phyloP scores from a whole-genome alignment of 2,888 invertebrate species.

The Gymnoscelis rufifasciata region DNA sequence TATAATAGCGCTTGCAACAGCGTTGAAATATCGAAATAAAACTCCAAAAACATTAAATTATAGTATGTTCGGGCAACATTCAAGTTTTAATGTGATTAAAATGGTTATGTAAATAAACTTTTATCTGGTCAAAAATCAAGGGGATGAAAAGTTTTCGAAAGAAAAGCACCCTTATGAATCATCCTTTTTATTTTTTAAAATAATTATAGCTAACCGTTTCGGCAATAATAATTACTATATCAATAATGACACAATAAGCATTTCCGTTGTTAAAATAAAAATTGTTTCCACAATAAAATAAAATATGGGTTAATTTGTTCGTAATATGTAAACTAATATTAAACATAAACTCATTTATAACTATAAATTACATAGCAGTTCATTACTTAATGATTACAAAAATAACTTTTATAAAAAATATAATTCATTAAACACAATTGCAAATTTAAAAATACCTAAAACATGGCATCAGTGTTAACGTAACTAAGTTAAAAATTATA shows the following conservation, averaged over 20 bases:
- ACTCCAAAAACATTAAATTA: too few species aligned
- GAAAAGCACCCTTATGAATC: constrained; percentile 67
- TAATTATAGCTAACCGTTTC: constrained; percentile 80
- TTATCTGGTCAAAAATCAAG: constrained; percentile 4
- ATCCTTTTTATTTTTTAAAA: constrained; percentile 79
- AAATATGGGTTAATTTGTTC: constrained; percentile 67
- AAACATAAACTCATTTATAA: constrained; percentile 74
- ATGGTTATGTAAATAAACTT: too few species aligned
- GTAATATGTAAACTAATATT: constrained; percentile 41
- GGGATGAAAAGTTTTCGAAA: constrained; percentile 26
- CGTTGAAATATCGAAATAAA: too few species aligned
- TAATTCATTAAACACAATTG: constrained; percentile 71
- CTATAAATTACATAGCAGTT: constrained; percentile 66
- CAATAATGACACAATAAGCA: constrained; percentile 78
- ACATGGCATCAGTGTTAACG: constrained; percentile 67
- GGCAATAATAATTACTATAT: constrained; percentile 76
- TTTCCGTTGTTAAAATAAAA: constrained; percentile 70
- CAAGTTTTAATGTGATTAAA: too few species aligned
- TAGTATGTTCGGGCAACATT: too few species aligned
- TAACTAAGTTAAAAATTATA: constrained; percentile 48
- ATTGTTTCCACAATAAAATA: constrained; percentile 43
- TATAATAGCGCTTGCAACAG: too few species aligned
- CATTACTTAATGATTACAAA: constrained; percentile 65
- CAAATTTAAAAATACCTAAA: constrained; percentile 66
- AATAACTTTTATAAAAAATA: constrained; percentile 76